A percentile compares a stretch with the other conserved stretches of the same genome.
Conservation (phyloP, 37 sponge, comb jelly and placozoan species). For the Beroe forskalii region DNA sequence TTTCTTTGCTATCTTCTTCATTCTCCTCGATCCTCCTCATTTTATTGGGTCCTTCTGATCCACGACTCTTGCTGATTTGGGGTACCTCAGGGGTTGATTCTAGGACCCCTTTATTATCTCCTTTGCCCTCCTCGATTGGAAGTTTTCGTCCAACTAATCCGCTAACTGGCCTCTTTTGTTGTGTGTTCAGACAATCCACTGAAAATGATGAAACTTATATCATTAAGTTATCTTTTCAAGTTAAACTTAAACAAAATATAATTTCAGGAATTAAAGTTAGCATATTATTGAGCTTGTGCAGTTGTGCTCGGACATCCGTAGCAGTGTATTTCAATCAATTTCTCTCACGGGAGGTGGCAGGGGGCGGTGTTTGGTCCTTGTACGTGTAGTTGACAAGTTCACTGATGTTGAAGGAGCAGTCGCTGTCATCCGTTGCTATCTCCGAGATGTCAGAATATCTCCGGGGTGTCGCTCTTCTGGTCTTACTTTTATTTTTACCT, state of each 20-base stretch:
- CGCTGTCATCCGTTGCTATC: background rate
- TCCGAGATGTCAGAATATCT: background rate
- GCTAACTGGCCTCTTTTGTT: background rate
- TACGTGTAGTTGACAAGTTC: constrained; percentile 18
- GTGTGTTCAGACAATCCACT: background rate
- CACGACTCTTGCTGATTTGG: background rate
- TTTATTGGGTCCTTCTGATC: constrained; percentile 7
- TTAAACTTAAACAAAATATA: too few relatives aligned
- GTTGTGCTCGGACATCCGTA: too few relatives aligned
- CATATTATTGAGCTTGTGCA: too few relatives aligned
- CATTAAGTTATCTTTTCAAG: too few relatives aligned
- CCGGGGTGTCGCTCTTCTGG: background rate
- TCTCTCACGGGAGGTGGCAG: background rate
- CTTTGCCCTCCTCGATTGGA: background rate
- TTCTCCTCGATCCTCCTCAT: constrained; percentile 5
- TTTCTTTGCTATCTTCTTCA: constrained; percentile 10
- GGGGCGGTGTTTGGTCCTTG: background rate
- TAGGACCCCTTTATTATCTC: background rate
- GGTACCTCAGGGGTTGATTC: background rate
- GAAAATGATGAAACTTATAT: too few relatives aligned
- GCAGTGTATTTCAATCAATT: too few relatives aligned
- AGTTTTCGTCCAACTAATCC: background rate
- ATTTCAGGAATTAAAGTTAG: too few relatives aligned
- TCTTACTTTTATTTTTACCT: too few relatives aligned
- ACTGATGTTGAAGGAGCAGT: constrained; percentile 45